phyloP scores from a whole-genome alignment of 2,797 vertebrate species.

The Sebastes hubbsi region DNA sequence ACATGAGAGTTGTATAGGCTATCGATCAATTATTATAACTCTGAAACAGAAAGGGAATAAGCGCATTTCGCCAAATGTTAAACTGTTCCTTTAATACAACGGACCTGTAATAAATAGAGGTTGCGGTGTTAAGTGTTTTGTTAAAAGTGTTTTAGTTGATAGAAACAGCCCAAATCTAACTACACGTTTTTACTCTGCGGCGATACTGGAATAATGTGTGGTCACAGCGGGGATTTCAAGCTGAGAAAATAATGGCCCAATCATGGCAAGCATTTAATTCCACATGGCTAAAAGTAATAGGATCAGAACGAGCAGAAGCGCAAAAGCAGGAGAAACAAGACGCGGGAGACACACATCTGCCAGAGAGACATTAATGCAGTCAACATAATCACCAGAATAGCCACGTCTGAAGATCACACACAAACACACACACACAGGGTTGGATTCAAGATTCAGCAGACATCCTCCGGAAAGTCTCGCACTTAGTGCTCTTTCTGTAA shows the following conservation, averaged over 20 bases:
- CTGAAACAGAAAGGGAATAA: neutral
- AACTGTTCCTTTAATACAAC: neutral
- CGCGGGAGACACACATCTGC: constrained; percentile 30
- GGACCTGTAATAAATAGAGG: neutral
- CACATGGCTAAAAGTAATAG: constrained; percentile 53
- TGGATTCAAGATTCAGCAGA: neutral
- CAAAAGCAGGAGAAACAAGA: constrained; percentile 38
- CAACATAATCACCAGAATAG: constrained; percentile 41
- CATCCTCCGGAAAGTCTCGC: neutral
- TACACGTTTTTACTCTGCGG: constrained; percentile 21
- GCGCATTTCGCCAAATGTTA: neutral
- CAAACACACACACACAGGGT: neutral
- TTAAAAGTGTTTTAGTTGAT: neutral
- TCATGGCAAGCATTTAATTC: constrained; percentile 64
- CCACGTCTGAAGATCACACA: constrained; percentile 40
- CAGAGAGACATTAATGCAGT: constrained; percentile 36
- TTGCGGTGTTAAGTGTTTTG: neutral
- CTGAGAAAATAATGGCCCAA: constrained; percentile 48
- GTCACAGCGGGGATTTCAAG: constrained; percentile 54
- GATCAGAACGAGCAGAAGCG: constrained; percentile 35
- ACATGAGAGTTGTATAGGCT: no score
- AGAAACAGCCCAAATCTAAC: neutral
- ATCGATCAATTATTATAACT: neutral
- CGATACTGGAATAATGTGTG: constrained; percentile 39
- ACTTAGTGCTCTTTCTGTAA: neutral